Evolutionary conservation across 1,140 invertebrate genomes (phyloP), one percentile per base, ranked within the genome.

Genomic region (Drosophila kurseongensis): DNA sequence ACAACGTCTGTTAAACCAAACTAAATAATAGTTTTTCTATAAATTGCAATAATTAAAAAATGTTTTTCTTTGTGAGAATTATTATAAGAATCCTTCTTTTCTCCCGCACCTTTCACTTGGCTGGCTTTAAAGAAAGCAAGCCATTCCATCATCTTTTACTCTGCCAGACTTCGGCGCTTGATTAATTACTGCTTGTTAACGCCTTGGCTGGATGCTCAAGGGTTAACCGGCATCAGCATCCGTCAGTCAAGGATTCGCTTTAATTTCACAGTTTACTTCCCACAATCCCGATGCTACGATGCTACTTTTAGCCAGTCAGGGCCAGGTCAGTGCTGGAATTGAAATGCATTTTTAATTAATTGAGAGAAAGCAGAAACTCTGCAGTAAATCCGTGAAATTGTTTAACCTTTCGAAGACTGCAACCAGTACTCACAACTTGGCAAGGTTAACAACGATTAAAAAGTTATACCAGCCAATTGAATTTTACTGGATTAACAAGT

Each of bases 331-430:
- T 12, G 42, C 42, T 51, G 65, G 38, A 68, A 60, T 52, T 42
- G 61, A 66, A 69, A 71, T 71, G 67, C 67, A 71, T 71, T 71
- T 50, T 69, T 58, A 71, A 71, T 71, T 58, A 71, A 58, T 71
- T 71, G 65, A 57, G 65, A 69, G 51, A 71, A 48, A 18, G 38
- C 38, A 35, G 38, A 48, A 45, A 48, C 44, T 38, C 67, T 71
- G 67, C 67, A 56, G 63, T 23, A 36, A 68, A 69, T 50, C 45
- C 18, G 23, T 13, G 63, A 68, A 68, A 51, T 14, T 47, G 0
- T 41, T 66, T 68, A 61, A 68, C 61, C 61, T 66, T 68, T 42
- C 12, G 16, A 41, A 52, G 65, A 29, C 45, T 41, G 55, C 42
- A 23, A 41, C 38, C 38, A 9, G 60, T 32, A 23, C 12, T 51